Evolutionary conservation across 2,888 invertebrate species (phyloP).

Genomic region (Aphidoletes aphidimyza): DNA sequence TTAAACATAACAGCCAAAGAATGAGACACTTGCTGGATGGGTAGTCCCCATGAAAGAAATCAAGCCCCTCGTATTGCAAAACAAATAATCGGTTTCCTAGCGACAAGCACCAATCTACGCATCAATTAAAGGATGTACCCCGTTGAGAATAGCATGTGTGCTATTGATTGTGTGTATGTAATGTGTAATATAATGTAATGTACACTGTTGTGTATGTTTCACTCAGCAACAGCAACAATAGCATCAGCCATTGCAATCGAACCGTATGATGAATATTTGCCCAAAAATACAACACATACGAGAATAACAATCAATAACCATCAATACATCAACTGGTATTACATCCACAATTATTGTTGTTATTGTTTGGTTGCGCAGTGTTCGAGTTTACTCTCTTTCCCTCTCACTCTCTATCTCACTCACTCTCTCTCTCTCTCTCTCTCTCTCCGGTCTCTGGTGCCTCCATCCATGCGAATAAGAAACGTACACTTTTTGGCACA

Average conservation of each 20-base stretch:
- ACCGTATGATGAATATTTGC: not conserved
- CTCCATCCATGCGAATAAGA: not conserved
- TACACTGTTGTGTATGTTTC: too few relatives aligned
- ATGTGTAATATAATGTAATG: too few relatives aligned
- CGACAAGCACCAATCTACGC: constrained; percentile 18
- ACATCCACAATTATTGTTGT: constrained; percentile 11
- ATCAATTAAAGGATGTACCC: constrained; percentile 43
- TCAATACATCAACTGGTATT: constrained; percentile 41
- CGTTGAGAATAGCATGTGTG: not conserved
- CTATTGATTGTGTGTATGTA: not conserved
- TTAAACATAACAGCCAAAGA: too few relatives aligned
- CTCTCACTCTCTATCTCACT: not conserved
- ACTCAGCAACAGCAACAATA: too few relatives aligned
- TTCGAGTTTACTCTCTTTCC: too few relatives aligned
- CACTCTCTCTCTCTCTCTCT: not conserved
- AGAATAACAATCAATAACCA: constrained; percentile 28
- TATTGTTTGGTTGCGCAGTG: not conserved
- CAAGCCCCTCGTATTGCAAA: not conserved
- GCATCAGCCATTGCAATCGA: not conserved
- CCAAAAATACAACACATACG: not conserved
- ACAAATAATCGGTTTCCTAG: not conserved
- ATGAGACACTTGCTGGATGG: not conserved
- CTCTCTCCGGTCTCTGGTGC: not conserved
- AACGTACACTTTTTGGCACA: not conserved
- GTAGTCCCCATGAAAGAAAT: not conserved